Base-by-base conservation (phyloP, 2,888 invertebrate genomes). In the Ornithoptera priamus region DNA sequence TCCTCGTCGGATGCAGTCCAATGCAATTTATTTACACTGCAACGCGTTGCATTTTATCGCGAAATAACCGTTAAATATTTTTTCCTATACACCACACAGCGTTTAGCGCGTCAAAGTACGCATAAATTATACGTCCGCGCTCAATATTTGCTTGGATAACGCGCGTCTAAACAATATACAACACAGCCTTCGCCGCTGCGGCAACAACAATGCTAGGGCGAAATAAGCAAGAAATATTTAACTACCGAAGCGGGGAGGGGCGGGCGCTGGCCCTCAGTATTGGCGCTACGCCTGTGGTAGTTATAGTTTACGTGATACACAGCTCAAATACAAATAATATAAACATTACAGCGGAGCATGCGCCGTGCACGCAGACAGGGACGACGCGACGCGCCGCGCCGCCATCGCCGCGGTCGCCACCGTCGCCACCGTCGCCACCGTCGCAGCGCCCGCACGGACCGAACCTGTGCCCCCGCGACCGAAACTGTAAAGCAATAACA, bases 221-320 rank as follows among this genome's bases (percentile, higher is more conserved):
- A 92, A 92, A 93, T 91, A 93, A 93, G 93, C 93, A 93, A 93
- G 93, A 92, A 93, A 93, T 93, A 93, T 93, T 93, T 93, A 93
- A 93, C 93, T 92, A 92, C 91, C 89, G 84, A 79, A 74, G 89
- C 81, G 89, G 89, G 91, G 89, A 88, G 87, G 91, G 92, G 91
- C 87, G 89, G 86, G 84, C 84, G 78, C 84, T 85, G 88, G 87
- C 89, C 90, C 90, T 87, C 91, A 91, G 92, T 90, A 91, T 92
- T 92, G 92, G 93, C 86, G 92, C 89, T 90, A 86, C 86, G 90
- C 85, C 90, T 92, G 93, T 92, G 92, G 93, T 93, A 93, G 92
- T 93, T 93, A 92, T 93, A 93, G 93, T 93, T 93, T 93, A 93
- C 93, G 87, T 90, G 93, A 93, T 93, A 93, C 93, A 93, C 93